Percentiles rank a stretch among this genome's conserved stretches.
These are phyloP conservation scores for Spodoptera exigua DNA, from an alignment of 2,888 invertebrate genomes.

Conservation along the genomic window DNA sequence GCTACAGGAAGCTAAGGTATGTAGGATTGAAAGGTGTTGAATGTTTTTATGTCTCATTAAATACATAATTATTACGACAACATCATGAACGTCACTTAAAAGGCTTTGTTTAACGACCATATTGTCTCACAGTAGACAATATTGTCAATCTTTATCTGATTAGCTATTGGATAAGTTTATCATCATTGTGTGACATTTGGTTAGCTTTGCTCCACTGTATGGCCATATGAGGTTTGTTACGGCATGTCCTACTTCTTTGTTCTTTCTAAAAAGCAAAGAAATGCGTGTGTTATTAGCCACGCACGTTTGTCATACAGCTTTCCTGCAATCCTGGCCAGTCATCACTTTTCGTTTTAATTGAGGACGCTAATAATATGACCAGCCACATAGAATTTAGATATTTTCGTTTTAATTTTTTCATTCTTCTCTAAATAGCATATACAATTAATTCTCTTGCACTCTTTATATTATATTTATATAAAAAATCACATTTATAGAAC, in stretches of 20 bases:
- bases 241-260: constrained; percentile 15
- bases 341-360: constrained; percentile 17
- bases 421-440: constrained; percentile 17
- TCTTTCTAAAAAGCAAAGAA: constrained; percentile 12
- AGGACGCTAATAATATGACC: constrained; percentile 5
- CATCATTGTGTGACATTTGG: constrained; percentile 1
- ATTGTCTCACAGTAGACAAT: constrained; percentile 2
- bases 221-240: constrained; percentile 4
- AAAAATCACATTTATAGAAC: no score
- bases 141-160: neutral
- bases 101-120: constrained; percentile 14
- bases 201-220: constrained; percentile 18
- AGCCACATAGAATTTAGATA: constrained; percentile 22
- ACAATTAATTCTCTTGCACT: constrained; percentile 9
- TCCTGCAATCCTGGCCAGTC: constrained; percentile 28
- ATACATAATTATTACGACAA: constrained; percentile 19
- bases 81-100: constrained; percentile 23
- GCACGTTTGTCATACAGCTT: constrained; percentile 32
- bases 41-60: constrained; percentile 34
- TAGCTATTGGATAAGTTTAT: constrained; percentile 7
- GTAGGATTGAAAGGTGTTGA: constrained; percentile 60
- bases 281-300: constrained; percentile 11
- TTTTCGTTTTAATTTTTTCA: constrained; percentile 1
- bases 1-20: constrained; percentile 87
- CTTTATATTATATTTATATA: constrained; percentile 20